Conservation (phyloP, 1,140 invertebrate species). For the Scaptomyza pallida region DNA sequence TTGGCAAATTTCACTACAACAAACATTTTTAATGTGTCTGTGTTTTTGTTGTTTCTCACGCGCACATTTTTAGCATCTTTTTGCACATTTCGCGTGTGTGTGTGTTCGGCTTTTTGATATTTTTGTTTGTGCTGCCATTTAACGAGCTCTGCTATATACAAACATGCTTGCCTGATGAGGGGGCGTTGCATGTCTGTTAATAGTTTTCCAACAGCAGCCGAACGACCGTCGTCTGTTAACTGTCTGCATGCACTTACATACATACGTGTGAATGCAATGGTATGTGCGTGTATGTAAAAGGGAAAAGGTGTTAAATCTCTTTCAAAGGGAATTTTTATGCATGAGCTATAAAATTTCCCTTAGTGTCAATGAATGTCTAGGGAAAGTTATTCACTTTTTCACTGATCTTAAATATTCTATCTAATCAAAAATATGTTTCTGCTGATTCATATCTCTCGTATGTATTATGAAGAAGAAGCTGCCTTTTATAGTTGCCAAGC, state of each 20-base stretch:
- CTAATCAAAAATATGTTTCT: slow-evolving; percentile 3
- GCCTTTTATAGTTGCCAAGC: slow-evolving; percentile 63
- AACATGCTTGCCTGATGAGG: slow-evolving; percentile 1
- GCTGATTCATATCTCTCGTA: background rate
- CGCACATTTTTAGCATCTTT: slow-evolving; percentile 73
- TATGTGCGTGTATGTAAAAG: background rate
- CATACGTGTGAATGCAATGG: slow-evolving; percentile 6
- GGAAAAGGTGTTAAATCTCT: background rate
- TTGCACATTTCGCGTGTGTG: slow-evolving; percentile 19
- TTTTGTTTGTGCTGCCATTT: slow-evolving; percentile 63
- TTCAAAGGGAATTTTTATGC: background rate
- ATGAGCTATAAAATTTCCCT: background rate
- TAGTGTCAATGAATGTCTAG: background rate
- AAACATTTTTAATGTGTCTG: slow-evolving; percentile 19
- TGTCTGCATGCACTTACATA: background rate
- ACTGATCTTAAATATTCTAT: slow-evolving; percentile 1
- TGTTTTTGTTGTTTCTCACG: slow-evolving; percentile 49
- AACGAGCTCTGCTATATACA: slow-evolving; percentile 37
- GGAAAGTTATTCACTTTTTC: too few relatives aligned
- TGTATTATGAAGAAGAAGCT: background rate
- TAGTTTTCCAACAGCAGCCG: slow-evolving; percentile 6
- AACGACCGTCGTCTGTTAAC: slow-evolving; percentile 28
- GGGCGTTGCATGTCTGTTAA: slow-evolving; percentile 40
- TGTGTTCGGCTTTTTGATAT: too few relatives aligned
- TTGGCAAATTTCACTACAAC: slow-evolving; percentile 47